A percentile compares a stretch with the other conserved stretches of the same genome.
Evolutionary conservation across 53 echinoderm and acorn worm genomes (phyloP).

Genomic region (Echinarachnius parma): DNA sequence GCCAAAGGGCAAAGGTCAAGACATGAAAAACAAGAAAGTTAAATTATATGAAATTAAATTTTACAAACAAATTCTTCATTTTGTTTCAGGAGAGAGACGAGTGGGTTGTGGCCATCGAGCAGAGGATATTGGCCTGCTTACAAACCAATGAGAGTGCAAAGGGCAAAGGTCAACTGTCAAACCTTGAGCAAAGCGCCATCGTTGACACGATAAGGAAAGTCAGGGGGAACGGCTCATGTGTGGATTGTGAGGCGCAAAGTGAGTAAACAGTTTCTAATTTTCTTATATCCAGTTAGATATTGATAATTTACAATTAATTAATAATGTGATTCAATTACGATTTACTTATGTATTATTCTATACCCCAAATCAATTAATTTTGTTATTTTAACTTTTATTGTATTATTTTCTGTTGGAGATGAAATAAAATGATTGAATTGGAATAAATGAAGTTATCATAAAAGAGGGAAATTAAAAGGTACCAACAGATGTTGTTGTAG

Average conservation of each 20-base stretch:
- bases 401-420: neutral
- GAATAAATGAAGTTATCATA: too few species aligned
- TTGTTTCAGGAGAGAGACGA: conserved; percentile 91
- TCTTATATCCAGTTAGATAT: neutral
- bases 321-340: neutral
- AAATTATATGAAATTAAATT: too few species aligned
- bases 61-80: too few species aligned
- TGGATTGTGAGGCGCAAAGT: conserved; percentile 87
- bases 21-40: too few species aligned
- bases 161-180: conserved; percentile 75
- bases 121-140: conserved; percentile 83
- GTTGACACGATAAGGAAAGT: conserved; percentile 90
- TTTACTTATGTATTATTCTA: too few species aligned
- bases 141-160: conserved; percentile 87
- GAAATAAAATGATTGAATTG: too few species aligned
- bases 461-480: too few species aligned
- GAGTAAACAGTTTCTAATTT: too few species aligned
- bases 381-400: neutral
- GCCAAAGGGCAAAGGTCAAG: conserved; percentile 81
- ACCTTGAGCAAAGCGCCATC: conserved; percentile 69
- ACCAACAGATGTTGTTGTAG: too few species aligned
- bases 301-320: neutral
- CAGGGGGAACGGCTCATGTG: conserved; percentile 81
- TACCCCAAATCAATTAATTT: too few species aligned
- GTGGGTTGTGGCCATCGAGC: conserved; percentile 89